A percentile compares a stretch with the other conserved stretches of the same genome.
Evolutionary conservation across 2,797 vertebrate genomes (phyloP).

Genomic region (Pampus argenteus): DNA sequence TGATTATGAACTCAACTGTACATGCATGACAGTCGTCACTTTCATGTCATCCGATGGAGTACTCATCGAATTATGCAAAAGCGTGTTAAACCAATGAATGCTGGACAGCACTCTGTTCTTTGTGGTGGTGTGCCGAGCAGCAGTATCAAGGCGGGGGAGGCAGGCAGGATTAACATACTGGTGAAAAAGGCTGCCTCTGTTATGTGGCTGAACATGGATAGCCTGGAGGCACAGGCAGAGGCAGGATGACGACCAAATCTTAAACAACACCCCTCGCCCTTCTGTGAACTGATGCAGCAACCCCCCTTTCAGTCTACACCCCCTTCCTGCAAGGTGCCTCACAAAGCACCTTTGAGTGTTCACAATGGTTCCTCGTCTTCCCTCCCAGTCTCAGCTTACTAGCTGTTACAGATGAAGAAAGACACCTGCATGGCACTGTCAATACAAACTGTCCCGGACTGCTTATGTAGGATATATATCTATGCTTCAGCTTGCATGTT

Average conservation of each 20-base stretch:
- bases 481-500: slow-evolving; percentile 1
- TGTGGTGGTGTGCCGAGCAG: slow-evolving; percentile 59
- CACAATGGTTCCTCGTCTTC: slow-evolving; percentile 1
- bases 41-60: slow-evolving; percentile 38
- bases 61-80: slow-evolving; percentile 48
- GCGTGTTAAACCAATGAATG: slow-evolving; percentile 46
- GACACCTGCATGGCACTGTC: slow-evolving; percentile 7
- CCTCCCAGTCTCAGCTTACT: slow-evolving; percentile 9
- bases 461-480: background rate
- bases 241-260: slow-evolving; percentile 68
- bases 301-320: slow-evolving; percentile 19
- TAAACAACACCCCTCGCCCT: slow-evolving; percentile 64
- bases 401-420: background rate
- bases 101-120: slow-evolving; percentile 57
- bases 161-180: slow-evolving; percentile 74
- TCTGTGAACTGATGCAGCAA: slow-evolving; percentile 32
- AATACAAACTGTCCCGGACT: background rate
- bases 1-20: slow-evolving; percentile 23
- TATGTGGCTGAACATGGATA: slow-evolving; percentile 60
- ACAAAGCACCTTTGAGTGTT: slow-evolving; percentile 32
- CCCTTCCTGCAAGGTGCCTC: slow-evolving; percentile 33
- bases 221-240: slow-evolving; percentile 68
- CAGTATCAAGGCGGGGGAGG: slow-evolving; percentile 63
- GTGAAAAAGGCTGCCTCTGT: slow-evolving; percentile 75
- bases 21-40: slow-evolving; percentile 20